Evolutionary conservation across 1,140 invertebrate genomes (phyloP).

Genomic region (Pararge aegeria): DNA sequence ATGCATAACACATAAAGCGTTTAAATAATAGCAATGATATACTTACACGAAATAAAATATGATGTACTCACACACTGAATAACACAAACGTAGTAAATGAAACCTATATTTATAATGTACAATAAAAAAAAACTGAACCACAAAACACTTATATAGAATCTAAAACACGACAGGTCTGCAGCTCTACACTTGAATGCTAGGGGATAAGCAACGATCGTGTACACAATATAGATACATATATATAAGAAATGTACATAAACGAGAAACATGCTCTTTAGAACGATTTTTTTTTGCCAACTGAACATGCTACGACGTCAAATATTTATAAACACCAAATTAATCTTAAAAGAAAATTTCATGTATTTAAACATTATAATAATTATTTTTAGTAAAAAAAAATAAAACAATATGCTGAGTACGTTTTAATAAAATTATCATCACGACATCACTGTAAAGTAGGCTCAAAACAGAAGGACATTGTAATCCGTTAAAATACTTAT

Average conservation of each 20-base stretch:
- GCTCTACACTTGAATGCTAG: slow-evolving; percentile 70
- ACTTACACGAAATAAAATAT: slow-evolving; percentile 13
- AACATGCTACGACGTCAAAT: slow-evolving; percentile 4
- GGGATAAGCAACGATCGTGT: slow-evolving; percentile 65
- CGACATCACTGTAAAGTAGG: too few relatives aligned
- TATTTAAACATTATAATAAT: not conserved
- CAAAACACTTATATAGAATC: slow-evolving; percentile 21
- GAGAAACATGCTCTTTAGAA: not conserved
- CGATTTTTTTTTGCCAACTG: not conserved
- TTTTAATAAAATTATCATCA: too few relatives aligned
- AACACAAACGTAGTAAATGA: slow-evolving; percentile 16
- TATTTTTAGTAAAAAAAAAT: slow-evolving; percentile 8
- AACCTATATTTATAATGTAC: not conserved
- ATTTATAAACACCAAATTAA: not conserved
- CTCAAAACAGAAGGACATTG: too few relatives aligned
- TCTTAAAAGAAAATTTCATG: not conserved
- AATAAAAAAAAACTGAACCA: slow-evolving; percentile 17
- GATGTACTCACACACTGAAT: slow-evolving; percentile 7
- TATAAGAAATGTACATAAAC: slow-evolving; percentile 5
- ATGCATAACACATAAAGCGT: slow-evolving; percentile 41
- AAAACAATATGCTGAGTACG: too few relatives aligned
- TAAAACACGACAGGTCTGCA: slow-evolving; percentile 52
- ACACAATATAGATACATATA: slow-evolving; percentile 25
- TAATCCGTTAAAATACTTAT: too few relatives aligned
- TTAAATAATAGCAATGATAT: slow-evolving; percentile 23